Conservation (phyloP, 2,113 vertebrate genomes). For the Galbula dea region DNA sequence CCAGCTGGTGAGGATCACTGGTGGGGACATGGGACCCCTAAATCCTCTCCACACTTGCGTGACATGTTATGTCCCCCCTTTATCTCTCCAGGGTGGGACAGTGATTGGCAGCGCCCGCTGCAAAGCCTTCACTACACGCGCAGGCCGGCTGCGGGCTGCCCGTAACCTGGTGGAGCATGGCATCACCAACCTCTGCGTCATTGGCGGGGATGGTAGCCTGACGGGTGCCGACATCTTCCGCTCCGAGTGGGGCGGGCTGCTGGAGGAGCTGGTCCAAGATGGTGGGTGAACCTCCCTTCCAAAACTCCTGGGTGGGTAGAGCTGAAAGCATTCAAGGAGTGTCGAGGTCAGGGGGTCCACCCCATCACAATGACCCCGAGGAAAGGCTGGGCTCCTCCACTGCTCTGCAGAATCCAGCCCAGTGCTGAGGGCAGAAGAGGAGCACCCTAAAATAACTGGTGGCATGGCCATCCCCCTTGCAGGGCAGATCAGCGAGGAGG, state of each 20-base stretch:
- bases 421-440: accelerated
- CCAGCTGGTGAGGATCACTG: conserved; percentile 80
- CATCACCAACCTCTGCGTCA: conserved; percentile 95
- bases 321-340: accelerated
- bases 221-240: conserved; percentile 92
- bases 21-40: accelerated
- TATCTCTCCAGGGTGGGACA: conserved; percentile 82
- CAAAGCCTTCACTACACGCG: conserved; percentile 84
- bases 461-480: accelerated
- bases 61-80: accelerated
- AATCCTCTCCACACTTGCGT: accelerated
- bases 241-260: conserved; percentile 85
- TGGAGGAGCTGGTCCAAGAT: conserved; percentile 82
- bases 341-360: background rate
- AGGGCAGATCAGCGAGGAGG: conserved; percentile 85
- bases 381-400: background rate
- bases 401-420: background rate
- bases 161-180: conserved; percentile 87
- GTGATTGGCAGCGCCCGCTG: conserved; percentile 93
- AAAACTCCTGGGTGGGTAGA: background rate
- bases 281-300: conserved; percentile 67
- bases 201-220: conserved; percentile 92
- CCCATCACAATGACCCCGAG: background rate
- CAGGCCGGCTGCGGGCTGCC: conserved; percentile 82
- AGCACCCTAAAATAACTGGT: accelerated